Conservation (phyloP, 2,888 invertebrate genomes). For the Herminia tarsipennalis region DNA sequence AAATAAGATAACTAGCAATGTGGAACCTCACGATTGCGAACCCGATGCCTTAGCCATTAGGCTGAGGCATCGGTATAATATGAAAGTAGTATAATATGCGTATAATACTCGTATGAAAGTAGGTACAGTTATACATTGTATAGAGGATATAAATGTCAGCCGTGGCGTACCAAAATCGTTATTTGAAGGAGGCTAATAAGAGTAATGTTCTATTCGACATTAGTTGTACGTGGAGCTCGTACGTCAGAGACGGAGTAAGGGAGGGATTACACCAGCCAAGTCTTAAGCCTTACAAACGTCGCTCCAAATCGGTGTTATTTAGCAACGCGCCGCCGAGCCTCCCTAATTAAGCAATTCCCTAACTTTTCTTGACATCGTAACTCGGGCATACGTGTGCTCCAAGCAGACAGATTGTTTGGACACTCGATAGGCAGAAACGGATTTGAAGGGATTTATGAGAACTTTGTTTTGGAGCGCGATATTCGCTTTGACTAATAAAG, state of each 20-base stretch:
- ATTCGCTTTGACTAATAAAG: constrained; percentile 11
- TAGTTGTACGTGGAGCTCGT: constrained; percentile 24
- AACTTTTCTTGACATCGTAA: constrained; percentile 73
- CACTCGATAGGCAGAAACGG: constrained; percentile 61
- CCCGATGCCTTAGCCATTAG: no score
- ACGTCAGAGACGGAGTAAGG: constrained; percentile 23
- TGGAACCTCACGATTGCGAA: no score
- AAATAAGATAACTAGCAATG: no score
- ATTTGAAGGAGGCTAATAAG: constrained; percentile 29
- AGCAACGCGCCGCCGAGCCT: constrained; percentile 58
- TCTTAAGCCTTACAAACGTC: constrained; percentile 72
- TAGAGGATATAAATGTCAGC: no score
- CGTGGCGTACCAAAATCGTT: neutral
- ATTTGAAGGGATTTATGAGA: constrained; percentile 56
- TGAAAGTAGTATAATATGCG: no score
- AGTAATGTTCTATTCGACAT: constrained; percentile 33
- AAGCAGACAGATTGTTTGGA: constrained; percentile 66
- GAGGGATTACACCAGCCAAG: constrained; percentile 56
- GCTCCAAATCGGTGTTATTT: constrained; percentile 74
- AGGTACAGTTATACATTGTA: no score
- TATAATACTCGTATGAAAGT: no score
- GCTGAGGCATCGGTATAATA: no score
- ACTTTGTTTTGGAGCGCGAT: constrained; percentile 47
- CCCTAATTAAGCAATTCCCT: constrained; percentile 73
- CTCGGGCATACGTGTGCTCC: constrained; percentile 57